phyloP scores from a whole-genome alignment of 2,888 invertebrate genomes.

The Drosophila kambysellisi region DNA sequence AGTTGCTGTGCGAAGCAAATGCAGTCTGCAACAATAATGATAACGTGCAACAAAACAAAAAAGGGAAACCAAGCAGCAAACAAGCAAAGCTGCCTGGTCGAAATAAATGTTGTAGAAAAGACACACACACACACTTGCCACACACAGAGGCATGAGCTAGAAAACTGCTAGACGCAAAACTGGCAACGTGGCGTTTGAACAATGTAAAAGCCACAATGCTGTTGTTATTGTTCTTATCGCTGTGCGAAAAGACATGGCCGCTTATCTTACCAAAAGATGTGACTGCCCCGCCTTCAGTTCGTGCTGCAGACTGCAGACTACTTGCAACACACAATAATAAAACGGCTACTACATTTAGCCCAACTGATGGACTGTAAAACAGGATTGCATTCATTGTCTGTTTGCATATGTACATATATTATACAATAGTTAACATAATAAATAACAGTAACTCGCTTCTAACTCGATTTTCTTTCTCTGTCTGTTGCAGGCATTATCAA shows the following conservation, averaged over 20 bases:
- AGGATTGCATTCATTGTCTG: constrained; percentile 39
- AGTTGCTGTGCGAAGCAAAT: constrained; percentile 39
- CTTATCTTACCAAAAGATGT: constrained; percentile 73
- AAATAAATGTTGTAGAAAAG: constrained; percentile 61
- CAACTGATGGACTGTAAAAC: constrained; percentile 25
- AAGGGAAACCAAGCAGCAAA: constrained; percentile 45
- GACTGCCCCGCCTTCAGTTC: constrained; percentile 41
- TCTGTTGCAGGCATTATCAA: constrained; percentile 93
- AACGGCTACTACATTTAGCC: constrained; percentile 40
- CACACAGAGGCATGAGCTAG: constrained; percentile 28
- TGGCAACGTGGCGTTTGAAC: constrained; percentile 74
- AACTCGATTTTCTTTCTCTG: constrained; percentile 4
- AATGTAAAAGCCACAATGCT: constrained; percentile 70
- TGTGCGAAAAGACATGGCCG: constrained; percentile 59
- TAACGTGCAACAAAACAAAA: constrained; percentile 58
- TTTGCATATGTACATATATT: constrained; percentile 12
- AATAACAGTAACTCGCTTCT: constrained; percentile 18
- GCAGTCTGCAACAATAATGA: constrained; percentile 74
- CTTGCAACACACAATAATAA: constrained; percentile 11
- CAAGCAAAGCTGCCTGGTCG: constrained; percentile 51
- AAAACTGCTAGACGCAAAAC: constrained; percentile 51
- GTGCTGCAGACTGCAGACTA: constrained; percentile 20
- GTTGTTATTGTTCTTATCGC: constrained; percentile 62
- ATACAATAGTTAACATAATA: constrained; percentile 19
- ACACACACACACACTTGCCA: constrained; percentile 18